Base-by-base conservation (phyloP, 1,140 invertebrate genomes). In the Zaprionus nigranus region DNA sequence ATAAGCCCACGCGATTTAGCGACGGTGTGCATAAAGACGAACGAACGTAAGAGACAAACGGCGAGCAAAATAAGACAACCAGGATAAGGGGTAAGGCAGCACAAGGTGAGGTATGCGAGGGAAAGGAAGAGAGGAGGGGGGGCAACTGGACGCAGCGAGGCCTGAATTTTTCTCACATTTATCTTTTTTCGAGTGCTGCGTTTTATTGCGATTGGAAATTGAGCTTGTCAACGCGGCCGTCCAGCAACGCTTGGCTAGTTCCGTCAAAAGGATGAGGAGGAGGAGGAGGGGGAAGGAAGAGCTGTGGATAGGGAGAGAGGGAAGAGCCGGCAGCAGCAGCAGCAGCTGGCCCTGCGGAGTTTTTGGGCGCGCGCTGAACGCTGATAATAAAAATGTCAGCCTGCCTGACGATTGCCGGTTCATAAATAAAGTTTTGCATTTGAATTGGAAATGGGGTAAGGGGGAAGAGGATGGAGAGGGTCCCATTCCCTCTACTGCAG, bases 181-280 rank as follows among this genome's bases (percentile, higher is more conserved):
- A 90, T 90, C 85, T 90, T 90, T 58, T 68, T 90, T 83, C 82
- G 86, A 90, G 76, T 79, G 81, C 84, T 90, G 85, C 85, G 86
- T 90, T 90, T 90, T 90, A 90, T 90, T 90, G 85, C 85, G 85
- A 90, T 90, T 90, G 85, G 81, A 90, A 90, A 90, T 90, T 90
- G 85, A 90, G 85, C 85, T 90, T 90, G 85, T 90, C 85, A 90
- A 90, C 85, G 85, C 82, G 82, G 75, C 82, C 73, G 68, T 79
- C 43, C 57, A 81, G 85, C 81, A 68, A 79, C 85, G 85, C 86
- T 77, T 85, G 85, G 82, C 81, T 88, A 90, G 84, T 70, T 67
- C 57, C 60, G 49, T 54, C 73, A 90, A 63, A 58, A 64, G 66
- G 56, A 28, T 34, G 22, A 63, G 11, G 38, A 28, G 40, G 30